Evolutionary conservation across 2,797 vertebrate species (phyloP), one percentile per base, ranked within the genome.

Genomic region (Lacerta bilineata): DNA sequence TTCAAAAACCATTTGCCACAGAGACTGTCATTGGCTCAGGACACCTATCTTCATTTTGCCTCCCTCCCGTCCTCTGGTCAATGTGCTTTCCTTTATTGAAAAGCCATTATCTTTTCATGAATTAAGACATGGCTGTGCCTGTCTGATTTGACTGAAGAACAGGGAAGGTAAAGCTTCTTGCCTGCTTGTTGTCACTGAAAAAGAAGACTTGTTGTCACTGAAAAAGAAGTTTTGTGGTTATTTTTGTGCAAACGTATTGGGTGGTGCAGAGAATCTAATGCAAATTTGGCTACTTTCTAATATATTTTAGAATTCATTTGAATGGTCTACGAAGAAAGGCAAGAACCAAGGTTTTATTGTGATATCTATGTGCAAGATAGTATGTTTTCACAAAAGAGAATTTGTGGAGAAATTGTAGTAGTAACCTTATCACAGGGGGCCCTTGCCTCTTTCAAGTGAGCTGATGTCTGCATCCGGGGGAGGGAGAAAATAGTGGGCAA

Each of bases 61-160:
- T 5, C n/a, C 61, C 75, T 0, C 8, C 43, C 13, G 2, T 11
- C 36, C 25, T 66, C 59, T n/a, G 20, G 3, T 77, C 41, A 68
- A 46, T 55, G 29, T 39, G 68, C 10, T 23, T 75, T 0, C 11
- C 0, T 0, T 46, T 0, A 0, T 2, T 59, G 25, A 33, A 69
- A 90, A 55, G 74, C 10, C 15, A 27, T 36, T 91, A 43, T 77
- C 85, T 85, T 0, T 0, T 29, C 43, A 0, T 1, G 77, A 46
- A 78, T 55, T 36, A 71, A 80, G 41, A 86, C 0, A 15, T 0
- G 2, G 46, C 25, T 59, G 8, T 9, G 72, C 41, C 33, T 29
- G 61, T 68, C 41, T 7, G 11, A 4, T 33, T 87, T 5, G n/a
- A 25, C 18, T 79, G 61, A 33, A 39, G n/a, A 55, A 59, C 80